Base-by-base conservation (phyloP, 2,888 invertebrate species). In the Crossocerus cetratus region DNA sequence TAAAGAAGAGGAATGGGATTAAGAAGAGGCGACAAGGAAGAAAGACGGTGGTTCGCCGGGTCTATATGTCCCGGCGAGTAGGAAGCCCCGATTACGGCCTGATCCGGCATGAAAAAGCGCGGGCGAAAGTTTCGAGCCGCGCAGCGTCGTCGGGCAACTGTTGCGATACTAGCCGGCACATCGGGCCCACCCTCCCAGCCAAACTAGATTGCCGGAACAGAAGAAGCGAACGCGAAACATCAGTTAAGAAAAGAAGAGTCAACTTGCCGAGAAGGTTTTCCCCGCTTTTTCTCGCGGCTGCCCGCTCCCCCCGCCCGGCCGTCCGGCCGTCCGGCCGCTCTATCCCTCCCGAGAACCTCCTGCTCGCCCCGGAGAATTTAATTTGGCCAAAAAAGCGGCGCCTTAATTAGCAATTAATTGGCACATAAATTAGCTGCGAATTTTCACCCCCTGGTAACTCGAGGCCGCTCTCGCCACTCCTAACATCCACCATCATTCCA, bases 401-500 rank as follows among this genome's bases (percentile, higher is more conserved):
- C 86, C 86, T 89, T 90, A 88, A 89, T 90, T 89, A 87, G 84
- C 84, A 87, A 89, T 90, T 90, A 89, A 90, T 89, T 87, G 88
- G 86, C 83, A 86, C 88, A 86, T 89, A 89, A 90, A 87, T 90
- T 89, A 89, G 82, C 83, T 78, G 83, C 80, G 84, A 87, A 84
- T 87, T 86, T 87, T 84, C 83, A 77, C 77, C 74, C 64, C 23
- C 57, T 16, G 20, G 23, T 58, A 23, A 23, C 60, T 32, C 32
- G 32, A 32, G 32, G 32, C 32, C 32, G 32, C 32, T 32, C 11
- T n/a, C n/a, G n/a, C n/a, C 32, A 32, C 8, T 32, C 69, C 68
- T 58, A 69, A 55, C 59, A 44, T 21, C 53, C 42, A 32, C 21
- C n/a, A 58, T 4, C 2, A 23, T 43, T 22, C 73, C 18, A 18